Conservation (phyloP, 2,113 vertebrate species). For the Dipodomys merriami region DNA sequence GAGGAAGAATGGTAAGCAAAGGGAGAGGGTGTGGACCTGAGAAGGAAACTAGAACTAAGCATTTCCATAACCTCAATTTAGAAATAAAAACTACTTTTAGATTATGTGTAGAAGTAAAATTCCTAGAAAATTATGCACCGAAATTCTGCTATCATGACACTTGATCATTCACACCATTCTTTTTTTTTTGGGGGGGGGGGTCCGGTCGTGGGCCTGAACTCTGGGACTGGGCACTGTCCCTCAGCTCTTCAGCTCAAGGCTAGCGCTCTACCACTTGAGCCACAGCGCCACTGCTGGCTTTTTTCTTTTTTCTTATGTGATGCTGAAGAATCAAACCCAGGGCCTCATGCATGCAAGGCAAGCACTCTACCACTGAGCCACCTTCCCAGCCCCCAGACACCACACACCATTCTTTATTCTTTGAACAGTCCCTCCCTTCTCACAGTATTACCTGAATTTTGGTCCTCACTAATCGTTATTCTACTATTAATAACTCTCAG, state of each 20-base stretch:
- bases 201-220: no score
- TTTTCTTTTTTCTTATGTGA: no score
- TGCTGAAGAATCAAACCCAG: no score
- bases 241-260: no score
- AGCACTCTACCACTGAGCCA: no score
- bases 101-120: background rate
- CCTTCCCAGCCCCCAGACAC: no score
- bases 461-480: background rate
- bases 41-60: background rate
- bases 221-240: no score
- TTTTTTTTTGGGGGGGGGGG: background rate
- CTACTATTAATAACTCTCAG: background rate
- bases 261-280: no score
- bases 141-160: background rate
- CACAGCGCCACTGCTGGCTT: no score
- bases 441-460: background rate
- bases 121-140: background rate
- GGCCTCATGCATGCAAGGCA: no score
- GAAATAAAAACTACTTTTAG: slow-evolving; percentile 48
- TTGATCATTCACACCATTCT: background rate
- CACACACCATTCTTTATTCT: background rate
- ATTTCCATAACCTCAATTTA: background rate
- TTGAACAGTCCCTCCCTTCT: background rate
- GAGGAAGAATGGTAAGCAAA: background rate
- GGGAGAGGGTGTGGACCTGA: background rate